Evolutionary conservation across 2,888 invertebrate species (phyloP), one percentile per base, ranked within the genome.

Genomic region (Polyommatus icarus): DNA sequence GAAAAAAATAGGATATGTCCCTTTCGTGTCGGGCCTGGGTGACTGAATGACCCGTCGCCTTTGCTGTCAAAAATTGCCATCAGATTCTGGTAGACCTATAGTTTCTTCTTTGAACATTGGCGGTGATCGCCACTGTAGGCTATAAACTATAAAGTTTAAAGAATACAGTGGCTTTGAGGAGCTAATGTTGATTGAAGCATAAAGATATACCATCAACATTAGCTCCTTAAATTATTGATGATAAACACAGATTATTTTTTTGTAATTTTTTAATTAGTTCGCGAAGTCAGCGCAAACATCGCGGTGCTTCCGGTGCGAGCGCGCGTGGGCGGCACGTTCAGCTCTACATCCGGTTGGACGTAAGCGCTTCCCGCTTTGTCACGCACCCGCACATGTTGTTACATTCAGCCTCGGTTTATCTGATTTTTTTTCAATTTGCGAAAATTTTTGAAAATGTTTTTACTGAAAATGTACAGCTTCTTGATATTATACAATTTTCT

Each of bases 331-430:
- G 81, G 79, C 79, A 79, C 79, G 76, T 78, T 54, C 77, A 59
- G 75, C 79, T 12, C 76, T 57, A 78, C 81, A 80, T 80, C 82
- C 82, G 82, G 82, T 77, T 61, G 54, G 78, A 50, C 75, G 75
- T 75, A 54, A 54, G 54, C 54, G 75, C 50, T 75, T 75, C 54
- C 75, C 75, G 75, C 75, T 75, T 75, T 46, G 75, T 75, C 75
- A 75, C 75, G 50, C 73, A 46, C 18, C 46, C 46, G 15, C 29
- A 29, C 29, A 29, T 32, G 67, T 18, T 7, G 29, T 29, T 67
- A 12, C 5, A 67, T 67, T 29, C 29, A 32, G 29, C 12, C 15
- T 29, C 29, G 29, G 40, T 72, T 40, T 72, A 40, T 72, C 20
- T 12, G 7, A 0, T 40, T 72, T 72, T 71, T 6, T 6, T 29